These are phyloP conservation scores for human DNA, from an alignment of 2,113 vertebrate genomes.

Conservation along the genomic window GRCh38 chr14:90499501-90500000, in stretches of 20 bases:
- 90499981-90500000: background rate
- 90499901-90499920: background rate
- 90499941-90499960: fast-evolving
- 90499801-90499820: background rate
- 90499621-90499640: background rate
- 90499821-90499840: background rate
- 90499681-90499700: too few relatives aligned
- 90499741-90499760: too few relatives aligned
- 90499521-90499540: background rate
- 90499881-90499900: background rate
- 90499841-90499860: background rate
- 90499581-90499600: too few relatives aligned
- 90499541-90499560: background rate
- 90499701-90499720: too few relatives aligned
- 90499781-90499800: background rate
- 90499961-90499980: background rate
- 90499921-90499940: background rate
- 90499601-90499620: background rate
- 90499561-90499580: background rate
- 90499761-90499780: background rate
- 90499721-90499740: background rate
- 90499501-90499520: background rate
- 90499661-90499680: background rate
- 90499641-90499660: background rate
- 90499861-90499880: background rate